A percentile compares a stretch with the other conserved stretches of the same genome.
phyloP scores from a whole-genome alignment of 2,888 invertebrate genomes.

The Eretmocerus hayati region DNA sequence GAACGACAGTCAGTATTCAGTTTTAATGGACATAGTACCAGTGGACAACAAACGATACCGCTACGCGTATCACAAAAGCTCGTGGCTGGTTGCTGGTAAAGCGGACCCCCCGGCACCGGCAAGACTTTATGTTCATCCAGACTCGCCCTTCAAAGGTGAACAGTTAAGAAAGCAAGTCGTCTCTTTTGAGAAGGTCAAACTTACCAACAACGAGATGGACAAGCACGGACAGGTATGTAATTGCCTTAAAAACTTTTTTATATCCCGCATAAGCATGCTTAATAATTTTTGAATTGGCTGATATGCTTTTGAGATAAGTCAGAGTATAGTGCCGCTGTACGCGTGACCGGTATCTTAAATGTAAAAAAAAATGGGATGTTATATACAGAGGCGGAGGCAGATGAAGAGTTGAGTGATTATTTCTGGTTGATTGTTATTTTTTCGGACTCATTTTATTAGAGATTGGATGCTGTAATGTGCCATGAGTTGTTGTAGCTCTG shows the following conservation, averaged over 20 bases:
- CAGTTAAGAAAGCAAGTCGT: slow-evolving; percentile 94
- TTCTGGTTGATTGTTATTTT: too few species aligned
- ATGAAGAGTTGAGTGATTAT: too few species aligned
- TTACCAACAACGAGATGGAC: slow-evolving; percentile 97
- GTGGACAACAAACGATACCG: slow-evolving; percentile 94
- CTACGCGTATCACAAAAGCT: slow-evolving; percentile 96
- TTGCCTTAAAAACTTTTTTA: background rate
- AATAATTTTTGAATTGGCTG: too few species aligned
- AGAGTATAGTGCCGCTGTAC: too few species aligned
- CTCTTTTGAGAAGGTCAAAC: slow-evolving; percentile 96
- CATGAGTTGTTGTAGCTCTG: too few species aligned
- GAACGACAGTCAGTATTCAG: slow-evolving; percentile 79
- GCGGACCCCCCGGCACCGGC: slow-evolving; percentile 94
- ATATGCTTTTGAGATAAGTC: too few species aligned
- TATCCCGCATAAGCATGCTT: background rate
- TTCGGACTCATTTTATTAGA: too few species aligned
- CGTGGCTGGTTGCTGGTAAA: slow-evolving; percentile 97
- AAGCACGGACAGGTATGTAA: slow-evolving; percentile 80
- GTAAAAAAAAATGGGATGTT: too few species aligned
- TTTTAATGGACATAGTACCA: slow-evolving; percentile 92
- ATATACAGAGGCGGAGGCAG: too few species aligned
- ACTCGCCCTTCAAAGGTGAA: slow-evolving; percentile 91
- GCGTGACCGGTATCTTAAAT: too few species aligned
- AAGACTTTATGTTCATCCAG: slow-evolving; percentile 91
- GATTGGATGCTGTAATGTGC: too few species aligned